phyloP scores from a whole-genome alignment of 2,888 invertebrate genomes.

The Byasa hedistus region DNA sequence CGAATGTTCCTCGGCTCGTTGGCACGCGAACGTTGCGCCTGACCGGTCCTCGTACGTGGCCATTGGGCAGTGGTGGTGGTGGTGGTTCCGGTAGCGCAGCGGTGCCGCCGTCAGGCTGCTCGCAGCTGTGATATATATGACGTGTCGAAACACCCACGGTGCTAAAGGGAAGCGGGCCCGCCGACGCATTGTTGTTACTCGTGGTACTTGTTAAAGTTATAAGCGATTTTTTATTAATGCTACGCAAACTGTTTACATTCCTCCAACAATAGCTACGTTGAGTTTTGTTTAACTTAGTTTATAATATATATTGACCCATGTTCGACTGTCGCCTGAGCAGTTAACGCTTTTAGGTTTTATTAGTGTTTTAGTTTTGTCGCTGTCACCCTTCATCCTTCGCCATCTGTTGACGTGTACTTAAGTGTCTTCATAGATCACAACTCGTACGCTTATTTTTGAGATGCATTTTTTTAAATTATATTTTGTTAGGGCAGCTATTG shows the following conservation, averaged over 20 bases:
- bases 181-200: slow-evolving; percentile 68
- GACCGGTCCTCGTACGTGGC: neutral
- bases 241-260: slow-evolving; percentile 77
- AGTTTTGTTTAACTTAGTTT: slow-evolving; percentile 74
- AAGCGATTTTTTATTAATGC: slow-evolving; percentile 69
- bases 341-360: slow-evolving; percentile 63
- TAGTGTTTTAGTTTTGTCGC: slow-evolving; percentile 62
- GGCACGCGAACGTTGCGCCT: neutral
- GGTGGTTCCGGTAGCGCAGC: neutral
- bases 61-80: neutral
- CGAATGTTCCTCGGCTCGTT: slow-evolving; percentile 20
- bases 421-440: slow-evolving; percentile 53
- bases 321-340: slow-evolving; percentile 63
- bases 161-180: slow-evolving; percentile 68
- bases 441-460: slow-evolving; percentile 70
- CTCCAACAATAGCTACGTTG: slow-evolving; percentile 74
- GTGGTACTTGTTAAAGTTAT: slow-evolving; percentile 68
- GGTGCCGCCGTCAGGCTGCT: slow-evolving; percentile 14
- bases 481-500: slow-evolving; percentile 73
- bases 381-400: slow-evolving; percentile 61
- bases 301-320: slow-evolving; percentile 60
- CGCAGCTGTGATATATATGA: slow-evolving; percentile 28
- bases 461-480: slow-evolving; percentile 64
- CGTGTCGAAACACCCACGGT: slow-evolving; percentile 55
- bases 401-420: slow-evolving; percentile 74